phyloP scores from a whole-genome alignment of 1,140 invertebrate species.

The Panonychus citri region DNA sequence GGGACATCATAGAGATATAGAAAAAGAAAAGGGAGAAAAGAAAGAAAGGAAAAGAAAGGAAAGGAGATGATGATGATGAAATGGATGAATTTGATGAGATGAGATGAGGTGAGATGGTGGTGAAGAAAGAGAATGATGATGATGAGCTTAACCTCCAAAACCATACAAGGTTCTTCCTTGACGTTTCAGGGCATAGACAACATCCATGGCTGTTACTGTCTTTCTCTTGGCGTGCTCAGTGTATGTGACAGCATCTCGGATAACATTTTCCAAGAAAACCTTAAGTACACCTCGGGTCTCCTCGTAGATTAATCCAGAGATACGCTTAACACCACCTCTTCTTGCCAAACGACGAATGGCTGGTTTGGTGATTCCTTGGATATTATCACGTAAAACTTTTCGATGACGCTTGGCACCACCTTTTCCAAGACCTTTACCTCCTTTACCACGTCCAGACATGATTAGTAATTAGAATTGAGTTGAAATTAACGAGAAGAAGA shows the following conservation, averaged over 20 bases:
- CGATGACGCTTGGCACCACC: slow-evolving; percentile 24
- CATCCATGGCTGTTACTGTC: slow-evolving; percentile 62
- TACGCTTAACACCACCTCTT: slow-evolving; percentile 47
- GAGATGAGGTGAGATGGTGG: not conserved
- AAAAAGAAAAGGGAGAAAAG: too few species aligned
- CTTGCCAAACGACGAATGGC: slow-evolving; percentile 39
- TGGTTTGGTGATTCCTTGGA: slow-evolving; percentile 45
- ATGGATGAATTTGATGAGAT: not conserved
- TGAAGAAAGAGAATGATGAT: not conserved
- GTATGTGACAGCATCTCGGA: slow-evolving; percentile 57
- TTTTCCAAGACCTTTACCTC: slow-evolving; percentile 25
- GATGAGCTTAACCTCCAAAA: slow-evolving; percentile 31
- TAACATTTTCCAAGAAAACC: slow-evolving; percentile 56
- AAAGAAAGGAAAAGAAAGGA: too few species aligned
- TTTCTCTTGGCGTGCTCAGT: slow-evolving; percentile 57
- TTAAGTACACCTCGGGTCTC: slow-evolving; percentile 43
- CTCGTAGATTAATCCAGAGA: slow-evolving; percentile 48
- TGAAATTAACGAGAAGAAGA: not conserved
- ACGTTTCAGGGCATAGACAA: slow-evolving; percentile 58
- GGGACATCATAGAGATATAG: too few species aligned
- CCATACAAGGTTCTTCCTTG: slow-evolving; percentile 43
- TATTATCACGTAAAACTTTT: slow-evolving; percentile 39
- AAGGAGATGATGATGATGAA: slow-evolving; percentile 1
- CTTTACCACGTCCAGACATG: slow-evolving; percentile 24
- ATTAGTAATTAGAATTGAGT: not conserved